Base-by-base conservation (phyloP, 2,888 invertebrate genomes). In the Doris montereyensis region DNA sequence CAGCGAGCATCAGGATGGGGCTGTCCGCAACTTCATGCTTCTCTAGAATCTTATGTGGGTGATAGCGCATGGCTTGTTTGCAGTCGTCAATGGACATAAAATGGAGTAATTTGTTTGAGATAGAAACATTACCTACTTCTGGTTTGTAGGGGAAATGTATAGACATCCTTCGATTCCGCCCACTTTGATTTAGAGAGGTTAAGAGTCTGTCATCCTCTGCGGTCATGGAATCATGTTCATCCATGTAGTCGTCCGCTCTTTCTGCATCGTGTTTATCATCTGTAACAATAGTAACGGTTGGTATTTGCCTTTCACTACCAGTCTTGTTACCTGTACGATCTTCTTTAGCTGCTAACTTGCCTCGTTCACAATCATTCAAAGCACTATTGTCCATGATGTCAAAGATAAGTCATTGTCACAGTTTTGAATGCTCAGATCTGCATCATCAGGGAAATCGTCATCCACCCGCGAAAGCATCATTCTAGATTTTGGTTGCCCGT, bases 71-170 rank as follows among this genome's bases (percentile, higher is more conserved):
- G 13, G 83, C 80, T 57, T 85, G 79, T 79, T 86, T 87, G 77
- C 88, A 88, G 80, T 88, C 88, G 76, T 88, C 88, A n/a, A 87
- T 86, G 10, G 88, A 85, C 17, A 87, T 84, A 0, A 87, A 84
- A 80, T 87, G 86, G 3, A 88, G 76, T 77, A 87, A 84, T 76
- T 79, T 79, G 75, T 88, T 88, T 32, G 87, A 87, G 62, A 77
- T 83, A 58, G 86, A 88, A 24, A 86, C 77, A 32, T 83, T 81
- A 0, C 83, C 80, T 28, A 87, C 82, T 68, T 81, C 79, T 2
- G 77, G 62, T 41, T 41, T 41, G 17, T 41, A 41, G 52, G 52
- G 17, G 52, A 10, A 41, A 10, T 5, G 17, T 10, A 41, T 5
- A 41, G 52, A 41, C 17, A 41, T 10, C 17, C 52, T 41, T 41